Base-by-base conservation (phyloP, 2,113 vertebrate species). In the Bufo gargarizans region DNA sequence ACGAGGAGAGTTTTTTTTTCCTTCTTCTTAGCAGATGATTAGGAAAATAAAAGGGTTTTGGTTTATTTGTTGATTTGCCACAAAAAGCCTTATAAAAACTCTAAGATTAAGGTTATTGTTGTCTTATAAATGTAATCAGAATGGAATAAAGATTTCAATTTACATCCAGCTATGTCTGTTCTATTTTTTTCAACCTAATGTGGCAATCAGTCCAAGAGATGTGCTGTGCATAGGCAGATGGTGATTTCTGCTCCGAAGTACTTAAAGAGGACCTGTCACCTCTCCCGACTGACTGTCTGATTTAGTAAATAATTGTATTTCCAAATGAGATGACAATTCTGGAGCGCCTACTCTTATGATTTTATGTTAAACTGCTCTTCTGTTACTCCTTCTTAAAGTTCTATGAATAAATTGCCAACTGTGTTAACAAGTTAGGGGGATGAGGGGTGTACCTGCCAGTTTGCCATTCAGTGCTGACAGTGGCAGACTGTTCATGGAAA, bases 1-100 rank as follows among this genome's bases (percentile, higher is more conserved):
- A 67, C 6, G 20, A 78, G 67, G n/a, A 65, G 47, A 86, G 3
- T 67, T 80, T 69, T 86, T 79, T 86, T 47, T 79, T 79, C 63
- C 33, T 85, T 78, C 33, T 86, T 86, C 43, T 83, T 33, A 69
- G 58, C 47, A 69, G 45, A 86, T 67, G 61, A 86, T 79, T 67
- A 55, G 61, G n/a, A 67, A 65, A 86, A 79, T 69, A 86, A 78
- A 65, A 69, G 47, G 9, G 20, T 17, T 69, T 77, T 76, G 71
- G 58, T 76, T 76, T 77, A 50, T 86, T 86, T 84, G 65, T 72
- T 76, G 10, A 82, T 82, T 67, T 43, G 56, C 9, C 59, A 83
- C n/a, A 69, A 49, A 65, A 49, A 53, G 9, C 3, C n/a, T 56
- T 56, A 56, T 56, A 79, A 6, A 56, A 79, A 56, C 4, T 53